Evolutionary conservation across 2,113 vertebrate genomes (phyloP), one percentile per base, ranked within the genome.

Genomic region (Columba janthina): DNA sequence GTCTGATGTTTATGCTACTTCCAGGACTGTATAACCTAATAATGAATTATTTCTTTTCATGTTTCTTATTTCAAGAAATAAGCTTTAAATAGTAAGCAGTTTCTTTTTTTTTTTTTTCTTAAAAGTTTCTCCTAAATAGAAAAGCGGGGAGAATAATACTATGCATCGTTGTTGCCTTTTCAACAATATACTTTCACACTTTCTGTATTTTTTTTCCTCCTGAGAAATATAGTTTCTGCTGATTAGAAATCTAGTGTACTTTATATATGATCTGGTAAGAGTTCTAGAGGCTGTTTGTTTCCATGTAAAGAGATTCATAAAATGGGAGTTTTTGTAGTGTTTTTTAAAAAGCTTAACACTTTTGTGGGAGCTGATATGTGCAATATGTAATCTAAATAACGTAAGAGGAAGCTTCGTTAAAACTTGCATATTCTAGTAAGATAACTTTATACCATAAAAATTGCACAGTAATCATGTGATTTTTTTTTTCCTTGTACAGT

Each of bases 401-500:
- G 6, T 67, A 40, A 73, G 44, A 46, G 9, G 24, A 67, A 36
- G 34, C 5, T 2, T 54, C 16, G 86, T 36, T 28, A 40, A 44
- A 62, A 28, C 18, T 25, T 34, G 15, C 2, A 2, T 79, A 4
- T 65, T 70, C 9, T 46, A 17, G 46, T 14, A 26, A 62, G 10
- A 24, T 64, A 26, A 32, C 42, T 78, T 42, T n/a, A 6, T 7
- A 0, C 44, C 38, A 6, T 70, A 20, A 44, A 40, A 61, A 15
- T 24, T 53, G 16, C 13, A 10, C 16, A 28, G 15, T 54, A 24
- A 53, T 18, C 5, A n/a, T 34, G 13, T 1, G 3, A 2, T 42
- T 3, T 11, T 5, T 3, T 7, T 5, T 38, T 5, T 38, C 9
- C 2, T 7, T 53, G 9, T 20, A 12, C 12, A 24, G 2, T 54